A percentile compares a stretch with the other conserved stretches of the same genome.
phyloP scores from a whole-genome alignment of 2,888 invertebrate genomes.

The Spisula solida region DNA sequence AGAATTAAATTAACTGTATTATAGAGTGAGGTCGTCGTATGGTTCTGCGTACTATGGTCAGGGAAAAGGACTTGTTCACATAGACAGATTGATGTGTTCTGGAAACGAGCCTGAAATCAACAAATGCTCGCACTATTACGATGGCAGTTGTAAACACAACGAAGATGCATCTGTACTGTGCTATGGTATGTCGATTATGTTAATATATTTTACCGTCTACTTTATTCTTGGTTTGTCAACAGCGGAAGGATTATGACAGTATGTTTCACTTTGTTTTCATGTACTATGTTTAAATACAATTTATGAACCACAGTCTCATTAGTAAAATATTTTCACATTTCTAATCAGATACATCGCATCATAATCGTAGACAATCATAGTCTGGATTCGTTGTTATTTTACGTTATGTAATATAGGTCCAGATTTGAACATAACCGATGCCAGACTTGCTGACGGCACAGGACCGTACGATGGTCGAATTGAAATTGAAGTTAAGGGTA shows the following conservation, averaged over 20 bases:
- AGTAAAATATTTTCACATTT: too few relatives aligned
- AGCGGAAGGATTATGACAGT: too few relatives aligned
- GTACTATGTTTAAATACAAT: too few relatives aligned
- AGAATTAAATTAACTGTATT: background rate
- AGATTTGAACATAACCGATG: background rate
- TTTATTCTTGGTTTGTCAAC: too few relatives aligned
- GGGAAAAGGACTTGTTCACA: conserved; percentile 21
- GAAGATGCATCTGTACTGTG: conserved; percentile 27
- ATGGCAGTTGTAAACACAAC: background rate
- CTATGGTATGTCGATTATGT: conserved; percentile 12
- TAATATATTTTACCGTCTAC: too few relatives aligned
- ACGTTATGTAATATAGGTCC: background rate
- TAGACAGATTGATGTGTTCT: background rate
- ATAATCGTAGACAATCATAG: too few relatives aligned
- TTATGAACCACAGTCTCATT: too few relatives aligned
- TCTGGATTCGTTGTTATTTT: too few relatives aligned
- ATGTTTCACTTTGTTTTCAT: too few relatives aligned
- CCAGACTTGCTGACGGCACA: background rate
- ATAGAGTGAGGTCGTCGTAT: background rate
- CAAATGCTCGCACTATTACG: background rate
- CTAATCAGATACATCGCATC: too few relatives aligned
- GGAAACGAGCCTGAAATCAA: conserved; percentile 1
- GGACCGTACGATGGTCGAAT: background rate
- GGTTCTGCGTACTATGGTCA: conserved; percentile 1
- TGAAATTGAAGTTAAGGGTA: conserved; percentile 25